phyloP scores from a whole-genome alignment of 2,797 vertebrate species.

The Bovichtus diacanthus region DNA sequence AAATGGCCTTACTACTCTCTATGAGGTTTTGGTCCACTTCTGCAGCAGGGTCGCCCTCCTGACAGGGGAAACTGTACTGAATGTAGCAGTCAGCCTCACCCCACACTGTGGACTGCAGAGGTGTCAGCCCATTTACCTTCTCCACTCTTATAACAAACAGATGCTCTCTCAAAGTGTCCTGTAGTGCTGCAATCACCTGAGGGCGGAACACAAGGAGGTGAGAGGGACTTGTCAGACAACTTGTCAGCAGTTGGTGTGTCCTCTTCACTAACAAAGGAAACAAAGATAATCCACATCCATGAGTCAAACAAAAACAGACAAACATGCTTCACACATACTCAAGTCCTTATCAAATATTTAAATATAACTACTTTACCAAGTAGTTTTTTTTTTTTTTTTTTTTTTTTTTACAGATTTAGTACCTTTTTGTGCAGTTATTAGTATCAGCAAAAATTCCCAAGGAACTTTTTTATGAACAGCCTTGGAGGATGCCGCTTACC shows the following conservation, averaged over 20 bases:
- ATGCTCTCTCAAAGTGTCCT: slow-evolving; percentile 85
- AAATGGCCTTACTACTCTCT: slow-evolving; percentile 83
- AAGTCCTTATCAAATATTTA: not conserved
- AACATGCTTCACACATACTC: not conserved
- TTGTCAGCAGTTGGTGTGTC: not conserved
- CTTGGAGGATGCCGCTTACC: not conserved
- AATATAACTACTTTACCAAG: too few relatives aligned
- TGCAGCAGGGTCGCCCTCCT: slow-evolving; percentile 66
- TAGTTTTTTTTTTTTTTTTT: too few relatives aligned
- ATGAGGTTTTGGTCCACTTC: slow-evolving; percentile 69
- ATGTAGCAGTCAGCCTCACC: slow-evolving; percentile 97
- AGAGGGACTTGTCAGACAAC: slow-evolving; percentile 1
- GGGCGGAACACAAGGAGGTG: slow-evolving; percentile 21
- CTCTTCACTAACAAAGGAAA: not conserved
- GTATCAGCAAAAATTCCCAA: not conserved
- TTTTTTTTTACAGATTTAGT: too few relatives aligned
- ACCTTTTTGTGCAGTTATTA: too few relatives aligned
- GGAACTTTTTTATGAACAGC: not conserved
- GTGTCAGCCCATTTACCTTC: slow-evolving; percentile 88
- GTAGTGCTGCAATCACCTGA: slow-evolving; percentile 68
- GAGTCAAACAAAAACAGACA: not conserved
- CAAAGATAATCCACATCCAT: not conserved
- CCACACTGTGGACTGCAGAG: slow-evolving; percentile 95
- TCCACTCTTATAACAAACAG: slow-evolving; percentile 91
- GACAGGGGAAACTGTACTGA: slow-evolving; percentile 93